Percentiles rank a stretch among this genome's conserved stretches.
Conservation (phyloP, 2,888 invertebrate species). For the Netelia melanura region DNA sequence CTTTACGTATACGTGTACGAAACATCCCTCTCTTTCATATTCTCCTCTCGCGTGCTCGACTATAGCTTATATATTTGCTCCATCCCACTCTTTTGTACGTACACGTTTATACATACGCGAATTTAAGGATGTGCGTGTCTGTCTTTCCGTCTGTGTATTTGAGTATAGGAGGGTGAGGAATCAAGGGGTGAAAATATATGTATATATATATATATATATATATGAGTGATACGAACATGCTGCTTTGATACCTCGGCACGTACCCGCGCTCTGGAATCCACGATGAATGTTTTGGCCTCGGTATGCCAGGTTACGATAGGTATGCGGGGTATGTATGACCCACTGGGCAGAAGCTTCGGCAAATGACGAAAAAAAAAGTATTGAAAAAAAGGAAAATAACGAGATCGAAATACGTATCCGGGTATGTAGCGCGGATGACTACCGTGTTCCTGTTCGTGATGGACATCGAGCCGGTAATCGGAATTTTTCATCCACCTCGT, state of each 20-base stretch:
- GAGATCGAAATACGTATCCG: neutral
- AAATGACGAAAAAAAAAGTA: constrained; percentile 8
- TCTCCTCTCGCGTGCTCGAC: constrained; percentile 6
- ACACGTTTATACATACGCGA: no score
- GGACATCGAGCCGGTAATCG: constrained; percentile 20
- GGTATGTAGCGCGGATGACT: neutral
- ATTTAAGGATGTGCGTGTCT: neutral
- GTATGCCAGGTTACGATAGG: neutral
- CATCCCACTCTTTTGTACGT: neutral
- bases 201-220: neutral
- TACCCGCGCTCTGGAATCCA: neutral
- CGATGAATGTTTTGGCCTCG: constrained; percentile 1
- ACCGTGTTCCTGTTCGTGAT: constrained; percentile 31
- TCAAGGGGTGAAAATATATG: neutral
- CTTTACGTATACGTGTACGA: constrained; percentile 47
- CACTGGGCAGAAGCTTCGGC: constrained; percentile 3
- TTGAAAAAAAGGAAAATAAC: constrained; percentile 10
- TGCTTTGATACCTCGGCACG: neutral
- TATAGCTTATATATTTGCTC: constrained; percentile 47
- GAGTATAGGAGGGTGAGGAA: no score
- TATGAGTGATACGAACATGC: neutral
- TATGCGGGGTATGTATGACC: neutral
- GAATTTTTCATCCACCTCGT: constrained; percentile 39
- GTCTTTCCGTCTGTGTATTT: neutral
- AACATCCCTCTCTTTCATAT: constrained; percentile 27